These are phyloP conservation scores for Agonopterix arenella DNA, from an alignment of 2,888 invertebrate genomes.

Conservation along the genomic window DNA sequence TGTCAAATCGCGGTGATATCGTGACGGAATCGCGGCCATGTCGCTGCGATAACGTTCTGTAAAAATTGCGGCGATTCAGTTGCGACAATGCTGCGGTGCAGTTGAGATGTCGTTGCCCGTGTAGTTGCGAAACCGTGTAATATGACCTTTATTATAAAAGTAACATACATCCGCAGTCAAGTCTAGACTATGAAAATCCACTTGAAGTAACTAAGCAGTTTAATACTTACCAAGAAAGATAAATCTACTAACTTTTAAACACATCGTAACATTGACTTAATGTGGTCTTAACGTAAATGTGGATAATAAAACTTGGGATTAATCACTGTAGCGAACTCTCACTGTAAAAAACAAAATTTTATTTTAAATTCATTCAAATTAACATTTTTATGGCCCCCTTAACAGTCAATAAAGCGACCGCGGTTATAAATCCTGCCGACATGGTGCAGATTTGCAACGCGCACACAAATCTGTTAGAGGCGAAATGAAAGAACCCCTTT, in stretches of 20 bases:
- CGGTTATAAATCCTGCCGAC: slow-evolving; percentile 40
- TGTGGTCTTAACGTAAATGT: slow-evolving; percentile 2
- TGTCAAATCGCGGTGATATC: too few species aligned
- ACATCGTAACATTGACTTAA: too few species aligned
- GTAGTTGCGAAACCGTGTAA: too few species aligned
- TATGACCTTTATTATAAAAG: too few species aligned
- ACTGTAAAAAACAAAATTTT: slow-evolving; percentile 23
- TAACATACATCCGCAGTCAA: background rate
- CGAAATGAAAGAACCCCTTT: slow-evolving; percentile 30
- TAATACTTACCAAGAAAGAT: too few species aligned
- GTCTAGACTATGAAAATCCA: slow-evolving; percentile 35
- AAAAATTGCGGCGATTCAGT: too few species aligned
- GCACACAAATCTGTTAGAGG: slow-evolving; percentile 54
- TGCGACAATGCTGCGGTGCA: too few species aligned
- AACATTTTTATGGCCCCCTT: slow-evolving; percentile 67
- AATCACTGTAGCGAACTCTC: background rate
- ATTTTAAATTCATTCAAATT: slow-evolving; percentile 43
- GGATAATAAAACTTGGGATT: slow-evolving; percentile 8
- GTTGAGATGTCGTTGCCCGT: too few species aligned
- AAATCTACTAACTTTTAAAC: too few species aligned
- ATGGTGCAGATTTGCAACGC: slow-evolving; percentile 40
- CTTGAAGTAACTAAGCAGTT: slow-evolving; percentile 6
- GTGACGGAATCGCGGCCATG: too few species aligned
- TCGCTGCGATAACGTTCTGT: too few species aligned
- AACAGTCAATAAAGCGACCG: slow-evolving; percentile 61